A percentile compares a stretch with the other conserved stretches of the same genome.
Conservation (phyloP, 2,888 invertebrate genomes). For the Apotomis capreana region DNA sequence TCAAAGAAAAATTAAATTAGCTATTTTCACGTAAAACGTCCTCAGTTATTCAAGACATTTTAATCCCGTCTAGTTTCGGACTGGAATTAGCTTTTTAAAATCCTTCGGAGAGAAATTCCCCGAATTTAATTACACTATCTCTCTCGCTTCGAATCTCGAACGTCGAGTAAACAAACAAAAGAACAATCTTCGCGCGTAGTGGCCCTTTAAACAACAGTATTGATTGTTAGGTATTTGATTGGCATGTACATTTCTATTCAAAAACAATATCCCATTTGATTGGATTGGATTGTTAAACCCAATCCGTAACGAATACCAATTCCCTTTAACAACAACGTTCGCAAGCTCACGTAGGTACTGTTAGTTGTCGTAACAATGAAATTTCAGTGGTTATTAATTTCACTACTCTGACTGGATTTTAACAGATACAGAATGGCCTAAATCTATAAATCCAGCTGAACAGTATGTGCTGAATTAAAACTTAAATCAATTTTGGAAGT, state of each 20-base stretch:
- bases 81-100: background rate
- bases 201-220: slow-evolving; percentile 29
- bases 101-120: background rate
- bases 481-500: too few relatives aligned
- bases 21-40: background rate
- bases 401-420: background rate
- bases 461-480: too few relatives aligned
- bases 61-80: background rate
- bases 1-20: background rate
- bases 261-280: slow-evolving; percentile 58
- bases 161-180: slow-evolving; percentile 19
- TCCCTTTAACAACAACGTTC: slow-evolving; percentile 43
- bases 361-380: slow-evolving; percentile 5
- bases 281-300: slow-evolving; percentile 54
- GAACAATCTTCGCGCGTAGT: slow-evolving; percentile 31
- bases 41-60: background rate
- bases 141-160: background rate
- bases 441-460: too few relatives aligned
- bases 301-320: slow-evolving; percentile 31
- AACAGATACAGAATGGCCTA: too few relatives aligned
- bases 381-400: background rate
- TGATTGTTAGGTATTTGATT: slow-evolving; percentile 25
- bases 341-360: slow-evolving; percentile 10
- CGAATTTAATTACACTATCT: background rate
- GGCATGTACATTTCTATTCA: slow-evolving; percentile 43